Evolutionary conservation across 2,888 invertebrate genomes (phyloP), one percentile per base, ranked within the genome.

Genomic region (Druceiella hillmani): DNA sequence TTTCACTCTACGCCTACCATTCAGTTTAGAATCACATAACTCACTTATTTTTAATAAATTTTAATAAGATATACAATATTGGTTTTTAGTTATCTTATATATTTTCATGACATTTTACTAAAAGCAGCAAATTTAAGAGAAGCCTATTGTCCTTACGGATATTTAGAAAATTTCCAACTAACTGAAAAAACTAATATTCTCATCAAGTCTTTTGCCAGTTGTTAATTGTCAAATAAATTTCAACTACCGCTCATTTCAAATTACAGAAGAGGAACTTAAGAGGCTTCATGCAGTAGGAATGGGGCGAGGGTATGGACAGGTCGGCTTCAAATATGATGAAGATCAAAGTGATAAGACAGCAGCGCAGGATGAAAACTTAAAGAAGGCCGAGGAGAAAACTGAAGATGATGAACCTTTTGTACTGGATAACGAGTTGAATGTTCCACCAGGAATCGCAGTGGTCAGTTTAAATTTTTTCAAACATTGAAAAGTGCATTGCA

Each of bases 181-280:
- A n/a, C n/a, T n/a, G n/a, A n/a, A n/a, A n/a, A n/a, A n/a, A n/a
- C n/a, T n/a, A n/a, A n/a, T n/a, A n/a, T n/a, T n/a, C n/a, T n/a
- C n/a, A n/a, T n/a, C n/a, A n/a, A n/a, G n/a, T n/a, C 36, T 40
- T 34, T 24, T 26, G 24, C 30, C 22, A 33, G 29, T 36, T 17
- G 29, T 22, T 31, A 33, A 20, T 27, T 40, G 39, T 35, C 33
- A 42, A 28, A 45, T 12, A 38, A 35, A 30, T 41, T 28, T 7
- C 32, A 22, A 26, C 36, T 27, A 48, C 40, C 37, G 42, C 38
- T n/a, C n/a, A 41, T 35, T 37, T 34, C 22, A 33, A 40, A 47
- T 65, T 68, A 6, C 65, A 94, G 95, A 95, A 67, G 94, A 94
- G 61, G 93, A 94, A 66, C 68, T 88, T 58, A 94, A 94, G 62